Conservation (phyloP, 2,888 invertebrate genomes). For the Neoascia interrupta region DNA sequence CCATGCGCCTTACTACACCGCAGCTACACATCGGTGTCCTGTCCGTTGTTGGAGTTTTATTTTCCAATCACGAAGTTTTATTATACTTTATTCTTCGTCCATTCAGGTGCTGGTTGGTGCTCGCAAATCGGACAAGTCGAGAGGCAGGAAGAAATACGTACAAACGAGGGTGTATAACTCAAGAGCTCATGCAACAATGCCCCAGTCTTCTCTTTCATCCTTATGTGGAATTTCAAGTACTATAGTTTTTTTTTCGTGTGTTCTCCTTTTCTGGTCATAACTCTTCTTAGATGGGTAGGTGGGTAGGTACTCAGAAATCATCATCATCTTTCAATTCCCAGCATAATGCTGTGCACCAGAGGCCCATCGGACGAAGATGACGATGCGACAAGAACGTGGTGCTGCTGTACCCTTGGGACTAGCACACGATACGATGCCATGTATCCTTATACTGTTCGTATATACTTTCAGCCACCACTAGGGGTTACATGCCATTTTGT, state of each 20-base stretch:
- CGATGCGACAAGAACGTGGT: constrained; percentile 18
- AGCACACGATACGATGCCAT: not conserved
- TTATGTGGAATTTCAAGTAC: constrained; percentile 11
- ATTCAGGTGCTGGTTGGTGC: constrained; percentile 21
- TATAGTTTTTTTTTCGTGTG: not conserved
- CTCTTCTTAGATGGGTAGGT: no score
- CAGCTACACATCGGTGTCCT: no score
- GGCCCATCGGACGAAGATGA: constrained; percentile 18
- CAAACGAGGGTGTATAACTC: no score
- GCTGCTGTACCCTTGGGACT: constrained; percentile 27
- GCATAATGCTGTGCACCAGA: constrained; percentile 18
- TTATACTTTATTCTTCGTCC: constrained; percentile 19
- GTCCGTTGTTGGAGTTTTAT: no score
- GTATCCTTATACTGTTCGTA: constrained; percentile 1
- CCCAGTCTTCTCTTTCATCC: not conserved
- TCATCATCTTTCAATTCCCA: constrained; percentile 44
- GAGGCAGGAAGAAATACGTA: not conserved
- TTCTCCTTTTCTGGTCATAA: constrained; percentile 8
- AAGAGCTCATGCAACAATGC: constrained; percentile 14
- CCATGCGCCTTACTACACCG: constrained; percentile 20
- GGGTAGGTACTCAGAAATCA: constrained; percentile 9
- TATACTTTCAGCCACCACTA: constrained; percentile 25
- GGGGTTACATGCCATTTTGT: constrained; percentile 55
- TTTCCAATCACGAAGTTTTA: no score
- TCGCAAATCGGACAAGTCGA: constrained; percentile 1